A percentile compares a stretch with the other conserved stretches of the same genome.
Evolutionary conservation across 1,140 invertebrate genomes (phyloP).

Genomic region (Aplysia californica): DNA sequence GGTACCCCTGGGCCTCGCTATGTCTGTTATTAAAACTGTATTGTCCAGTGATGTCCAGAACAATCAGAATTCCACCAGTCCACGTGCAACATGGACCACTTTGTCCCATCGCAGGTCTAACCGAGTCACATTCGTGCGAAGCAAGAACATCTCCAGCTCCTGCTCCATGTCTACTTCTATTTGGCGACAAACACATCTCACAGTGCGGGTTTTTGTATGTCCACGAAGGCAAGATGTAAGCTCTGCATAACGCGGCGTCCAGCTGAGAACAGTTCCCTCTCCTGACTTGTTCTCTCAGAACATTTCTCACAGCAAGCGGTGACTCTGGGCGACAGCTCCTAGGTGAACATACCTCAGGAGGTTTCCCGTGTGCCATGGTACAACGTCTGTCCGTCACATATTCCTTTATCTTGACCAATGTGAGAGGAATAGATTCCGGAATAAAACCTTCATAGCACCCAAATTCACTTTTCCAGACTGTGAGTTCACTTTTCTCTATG

Average conservation of each 20-base stretch:
- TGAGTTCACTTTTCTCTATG: background rate
- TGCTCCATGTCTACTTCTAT: too few species aligned
- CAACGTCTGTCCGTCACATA: background rate
- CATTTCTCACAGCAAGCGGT: too few species aligned
- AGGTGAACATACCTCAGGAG: background rate
- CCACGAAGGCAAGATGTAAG: background rate
- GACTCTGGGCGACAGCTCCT: background rate
- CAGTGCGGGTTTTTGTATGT: background rate
- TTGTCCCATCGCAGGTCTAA: too few species aligned
- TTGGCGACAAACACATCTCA: background rate
- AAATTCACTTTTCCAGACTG: background rate
- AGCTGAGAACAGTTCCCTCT: background rate
- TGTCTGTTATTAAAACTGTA: background rate
- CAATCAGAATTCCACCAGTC: background rate
- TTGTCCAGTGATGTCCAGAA: background rate
- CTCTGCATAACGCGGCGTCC: background rate
- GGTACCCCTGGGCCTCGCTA: too few species aligned
- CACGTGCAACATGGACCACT: background rate
- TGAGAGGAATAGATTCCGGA: too few species aligned
- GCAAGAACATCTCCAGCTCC: too few species aligned
- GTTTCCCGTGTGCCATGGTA: background rate
- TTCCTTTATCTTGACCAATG: too few species aligned
- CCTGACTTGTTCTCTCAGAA: too few species aligned
- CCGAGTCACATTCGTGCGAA: background rate
- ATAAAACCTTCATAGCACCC: background rate